Evolutionary conservation across 1,140 invertebrate genomes (phyloP).

Genomic region (Triops cancriformis): DNA sequence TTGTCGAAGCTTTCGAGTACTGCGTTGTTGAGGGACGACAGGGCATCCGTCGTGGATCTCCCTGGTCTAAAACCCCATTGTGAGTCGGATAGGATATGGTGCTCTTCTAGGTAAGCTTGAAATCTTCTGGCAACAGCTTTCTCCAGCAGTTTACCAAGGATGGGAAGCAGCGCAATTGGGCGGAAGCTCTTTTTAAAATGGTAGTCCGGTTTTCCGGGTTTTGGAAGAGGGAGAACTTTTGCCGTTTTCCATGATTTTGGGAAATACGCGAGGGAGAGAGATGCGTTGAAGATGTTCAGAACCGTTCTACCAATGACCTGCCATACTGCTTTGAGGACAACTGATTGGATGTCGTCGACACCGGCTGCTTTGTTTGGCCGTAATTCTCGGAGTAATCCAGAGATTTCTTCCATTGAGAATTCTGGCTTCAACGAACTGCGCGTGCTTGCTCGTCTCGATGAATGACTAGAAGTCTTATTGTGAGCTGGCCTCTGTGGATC

Average conservation of each 20-base stretch:
- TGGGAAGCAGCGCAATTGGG: background rate
- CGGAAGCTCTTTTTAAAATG: background rate
- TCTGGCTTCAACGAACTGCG: background rate
- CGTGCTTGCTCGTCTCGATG: background rate
- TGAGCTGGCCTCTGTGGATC: background rate
- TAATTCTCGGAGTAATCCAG: no score
- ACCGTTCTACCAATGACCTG: background rate
- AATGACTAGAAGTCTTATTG: background rate
- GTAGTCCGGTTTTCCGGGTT: background rate
- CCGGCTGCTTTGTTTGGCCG: background rate
- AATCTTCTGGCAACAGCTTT: background rate
- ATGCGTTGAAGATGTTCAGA: background rate
- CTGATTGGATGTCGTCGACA: background rate
- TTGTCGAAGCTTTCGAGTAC: slow-evolving; percentile 11
- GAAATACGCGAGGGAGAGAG: background rate
- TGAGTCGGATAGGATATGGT: background rate
- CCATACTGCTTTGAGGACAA: background rate
- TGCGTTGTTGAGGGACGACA: background rate
- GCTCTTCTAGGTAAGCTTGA: background rate
- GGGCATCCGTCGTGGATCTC: background rate
- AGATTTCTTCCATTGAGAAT: no score
- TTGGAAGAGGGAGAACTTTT: background rate
- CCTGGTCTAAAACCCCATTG: slow-evolving; percentile 16
- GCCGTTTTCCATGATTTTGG: background rate
- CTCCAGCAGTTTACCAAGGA: background rate